Evolutionary conservation across 1,140 invertebrate genomes (phyloP), one percentile per base, ranked within the genome.

Genomic region (Anastrepha ludens): DNA sequence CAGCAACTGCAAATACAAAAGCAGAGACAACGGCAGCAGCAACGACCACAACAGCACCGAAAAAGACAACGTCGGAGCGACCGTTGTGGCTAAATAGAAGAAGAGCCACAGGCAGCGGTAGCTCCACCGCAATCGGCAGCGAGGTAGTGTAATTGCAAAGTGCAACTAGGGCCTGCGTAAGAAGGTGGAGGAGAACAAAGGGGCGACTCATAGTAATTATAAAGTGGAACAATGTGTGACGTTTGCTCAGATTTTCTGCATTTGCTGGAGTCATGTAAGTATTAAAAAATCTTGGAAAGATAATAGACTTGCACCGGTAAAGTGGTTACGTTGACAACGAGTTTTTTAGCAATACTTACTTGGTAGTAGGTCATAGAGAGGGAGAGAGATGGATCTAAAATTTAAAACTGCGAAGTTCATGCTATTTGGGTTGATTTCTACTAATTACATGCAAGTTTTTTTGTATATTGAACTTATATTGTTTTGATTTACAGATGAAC

Each of bases 191-290:
- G 70, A 50, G 65, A 17, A 44, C 44, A 5, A 13, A 47, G 70
- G 11, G 29, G 70, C 44, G 70, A n/a, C 13, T 55, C n/a, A 29
- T 17, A 81, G 41, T 55, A 81, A 81, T 81, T 62, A 60, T 60
- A 86, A 86, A 88, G 15, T 39, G 67, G 60, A 88, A 89, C 67
- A 94, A 96, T 96, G 96, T 96, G 96, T 95, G 96, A 96, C 96
- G 95, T 96, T 94, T 96, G 96, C 94, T 95, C 95, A 89, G 96
- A 96, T 93, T 96, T 96, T 94, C 95, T 96, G 93, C 95, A 96
- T 94, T 95, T 96, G 94, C 95, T 96, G 94, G 94, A 96, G 92
- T 95, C 96, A 93, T 96, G 96, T 96, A 95, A 96, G 96, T 94
- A 92, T 59, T 55, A 11, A 39, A 85, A 15, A 60, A 87, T 29